Evolutionary conservation across 2,888 invertebrate genomes (phyloP), one percentile per base, ranked within the genome.

Genomic region (Drosophila suboccidentalis): DNA sequence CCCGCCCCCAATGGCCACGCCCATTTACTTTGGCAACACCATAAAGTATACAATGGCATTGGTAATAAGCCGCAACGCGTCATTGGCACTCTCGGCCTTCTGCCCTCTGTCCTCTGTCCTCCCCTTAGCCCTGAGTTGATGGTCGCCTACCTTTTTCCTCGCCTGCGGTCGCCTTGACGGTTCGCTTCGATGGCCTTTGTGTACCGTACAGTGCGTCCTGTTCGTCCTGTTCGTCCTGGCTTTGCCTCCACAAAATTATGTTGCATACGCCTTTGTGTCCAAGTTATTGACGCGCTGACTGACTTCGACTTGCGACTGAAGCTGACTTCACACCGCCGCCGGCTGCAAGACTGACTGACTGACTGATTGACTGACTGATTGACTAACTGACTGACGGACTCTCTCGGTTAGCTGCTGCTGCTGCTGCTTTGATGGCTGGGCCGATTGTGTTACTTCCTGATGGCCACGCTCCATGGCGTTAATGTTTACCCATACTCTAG

Each of bases 51-150:
- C 77, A 86, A 77, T 81, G 76, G 72, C 74, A 86, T 77, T 80
- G 77, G 80, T 80, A 82, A 80, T 87, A 86, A 87, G 82, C 87
- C 86, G 80, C 87, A 83, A 78, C 81, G 82, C 82, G 82, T 82
- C 81, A 81, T 78, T 84, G 78, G 66, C 82, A 55, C 69, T 49
- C 60, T 11, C 11, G 41, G 17, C 34, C 54, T 34, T 10, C n/a
- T 3, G 11, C 32, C 13, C 43, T 5, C 15, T 4, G 11, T 9
- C 1, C 39, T 15, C 19, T 4, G 39, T 3, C 29, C 10, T 0
- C 22, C 22, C 29, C 29, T 29, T 8, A 6, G 26, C 6, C 6
- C 26, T 8, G 1, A 26, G 6, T 6, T 17, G n/a, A 41, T 32
- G 19, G 8, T 19, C 15, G 2, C 13, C 34, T 38, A 44, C 32